Conservation (phyloP, 92 coral and sea anemone genomes). For the Zoanthus sociatus region DNA sequence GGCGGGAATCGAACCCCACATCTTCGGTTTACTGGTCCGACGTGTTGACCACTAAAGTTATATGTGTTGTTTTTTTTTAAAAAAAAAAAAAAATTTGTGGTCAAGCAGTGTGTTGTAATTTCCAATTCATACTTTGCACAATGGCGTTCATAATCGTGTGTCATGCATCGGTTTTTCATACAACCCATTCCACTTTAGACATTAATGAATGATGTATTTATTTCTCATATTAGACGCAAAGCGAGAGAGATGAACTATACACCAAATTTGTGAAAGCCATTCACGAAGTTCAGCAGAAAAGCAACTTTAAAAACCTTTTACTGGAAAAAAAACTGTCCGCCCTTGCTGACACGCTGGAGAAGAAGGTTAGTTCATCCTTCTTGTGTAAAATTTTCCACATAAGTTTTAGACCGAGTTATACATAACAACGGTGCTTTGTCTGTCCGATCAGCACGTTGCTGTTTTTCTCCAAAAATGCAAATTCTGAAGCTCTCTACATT, state of each 20-base stretch:
- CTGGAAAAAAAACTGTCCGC: constrained; percentile 95
- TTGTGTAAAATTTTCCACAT: background rate
- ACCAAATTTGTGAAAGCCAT: constrained; percentile 98
- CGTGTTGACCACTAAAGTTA: no score
- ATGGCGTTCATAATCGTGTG: no score
- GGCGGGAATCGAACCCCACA: no score
- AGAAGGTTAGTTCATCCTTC: constrained; percentile 73
- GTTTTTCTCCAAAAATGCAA: background rate
- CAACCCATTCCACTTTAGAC: no score
- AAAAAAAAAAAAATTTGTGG: no score
- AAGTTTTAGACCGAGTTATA: no score
- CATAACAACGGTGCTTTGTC: no score
- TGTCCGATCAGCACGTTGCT: background rate
- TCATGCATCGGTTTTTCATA: no score
- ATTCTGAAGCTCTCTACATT: background rate
- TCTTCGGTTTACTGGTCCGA: no score
- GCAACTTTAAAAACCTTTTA: constrained; percentile 94
- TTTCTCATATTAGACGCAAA: constrained; percentile 81
- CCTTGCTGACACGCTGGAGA: constrained; percentile 96
- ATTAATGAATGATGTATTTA: background rate
- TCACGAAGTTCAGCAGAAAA: constrained; percentile 98
- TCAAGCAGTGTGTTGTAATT: no score
- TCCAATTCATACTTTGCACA: no score
- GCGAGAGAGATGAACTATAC: constrained; percentile 96
- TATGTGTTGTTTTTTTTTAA: no score